Conservation (phyloP, 30 jellyfish, hydroid and myxozoan species). For the Aurelia aurita complex sp. Pacific region DNA sequence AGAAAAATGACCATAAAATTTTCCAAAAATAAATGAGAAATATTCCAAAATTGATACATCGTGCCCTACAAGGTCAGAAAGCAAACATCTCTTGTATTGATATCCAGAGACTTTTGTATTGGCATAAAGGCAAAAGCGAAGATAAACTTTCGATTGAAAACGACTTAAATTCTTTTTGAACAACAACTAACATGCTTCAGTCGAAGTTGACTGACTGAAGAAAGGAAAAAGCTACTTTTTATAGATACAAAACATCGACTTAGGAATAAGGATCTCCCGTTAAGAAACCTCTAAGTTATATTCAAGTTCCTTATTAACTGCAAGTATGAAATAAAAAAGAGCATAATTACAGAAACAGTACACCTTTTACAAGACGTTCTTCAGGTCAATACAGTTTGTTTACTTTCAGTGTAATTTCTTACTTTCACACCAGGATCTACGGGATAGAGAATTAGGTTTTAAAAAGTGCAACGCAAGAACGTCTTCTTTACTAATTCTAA, state of each 20-base stretch:
- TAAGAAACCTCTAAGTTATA: constrained; percentile 28
- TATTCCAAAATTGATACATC: no score
- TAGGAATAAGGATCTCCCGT: constrained; percentile 42
- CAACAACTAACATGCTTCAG: constrained; percentile 53
- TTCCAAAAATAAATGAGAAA: no score
- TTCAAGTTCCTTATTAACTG: constrained; percentile 43
- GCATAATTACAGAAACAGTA: constrained; percentile 58
- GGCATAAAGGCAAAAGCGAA: not conserved
- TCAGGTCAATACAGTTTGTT: constrained; percentile 29
- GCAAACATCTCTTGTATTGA: no score
- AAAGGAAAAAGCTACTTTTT: constrained; percentile 23
- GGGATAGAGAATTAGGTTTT: not conserved
- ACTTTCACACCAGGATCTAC: constrained; percentile 3
- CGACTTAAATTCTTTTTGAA: constrained; percentile 16
- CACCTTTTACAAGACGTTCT: constrained; percentile 18
- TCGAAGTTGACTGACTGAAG: constrained; percentile 26
- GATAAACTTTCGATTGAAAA: not conserved
- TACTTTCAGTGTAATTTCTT: not conserved
- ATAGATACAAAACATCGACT: constrained; percentile 40
- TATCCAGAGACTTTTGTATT: no score
- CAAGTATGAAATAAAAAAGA: constrained; percentile 42
- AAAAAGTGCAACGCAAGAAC: no score
- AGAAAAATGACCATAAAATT: no score
- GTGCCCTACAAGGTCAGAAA: no score
- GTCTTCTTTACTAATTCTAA: no score